Evolutionary conservation across 2,113 vertebrate genomes (phyloP), one percentile per base, ranked within the genome.

Genomic region (Dasyurus viverrinus): DNA sequence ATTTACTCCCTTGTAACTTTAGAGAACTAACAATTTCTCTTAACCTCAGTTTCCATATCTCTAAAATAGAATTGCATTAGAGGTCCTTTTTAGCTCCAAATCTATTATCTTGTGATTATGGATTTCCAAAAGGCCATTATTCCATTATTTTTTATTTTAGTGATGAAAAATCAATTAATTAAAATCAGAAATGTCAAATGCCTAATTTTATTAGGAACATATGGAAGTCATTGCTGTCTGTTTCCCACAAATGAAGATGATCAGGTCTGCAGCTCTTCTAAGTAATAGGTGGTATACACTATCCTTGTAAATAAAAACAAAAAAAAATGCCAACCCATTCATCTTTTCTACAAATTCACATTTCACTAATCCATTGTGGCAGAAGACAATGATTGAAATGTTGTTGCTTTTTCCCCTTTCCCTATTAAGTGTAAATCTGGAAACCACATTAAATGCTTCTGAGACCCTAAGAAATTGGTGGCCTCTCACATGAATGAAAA

Each of bases 381-480:
- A 95, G 84, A 92, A 93, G 54, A 94, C 93, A 96, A 93, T 94
- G 53, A 89, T 11, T 55, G 91, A 68, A 53, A 30, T 55, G n/a
- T 50, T 89, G 90, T 60, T 68, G 90, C 54, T 68, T 0, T 89
- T 91, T 68, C 76, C 0, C 8, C n/a, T 11, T 92, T 94, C 57
- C 92, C 27, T 52, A 47, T 27, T 76, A 94, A 89, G 16, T 42
- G n/a, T 42, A 42, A 42, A 84, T 10, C 68, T 84, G 30, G 47
- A 91, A 90, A 90, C 10, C 84, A 53, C 12, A 46, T 54, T 94
- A 91, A 95, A 60, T 48, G 91, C 93, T 27, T 93, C 19, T 25
- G 23, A 47, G 26, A 94, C 9, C 48, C 46, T 8, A n/a, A 48
- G 27, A 91, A 57, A n/a, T 94, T 76, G 52, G 46, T 53, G 91